These are phyloP conservation scores for Tenodera sinensis DNA, from an alignment of 2,888 invertebrate genomes.

Conservation along the genomic window DNA sequence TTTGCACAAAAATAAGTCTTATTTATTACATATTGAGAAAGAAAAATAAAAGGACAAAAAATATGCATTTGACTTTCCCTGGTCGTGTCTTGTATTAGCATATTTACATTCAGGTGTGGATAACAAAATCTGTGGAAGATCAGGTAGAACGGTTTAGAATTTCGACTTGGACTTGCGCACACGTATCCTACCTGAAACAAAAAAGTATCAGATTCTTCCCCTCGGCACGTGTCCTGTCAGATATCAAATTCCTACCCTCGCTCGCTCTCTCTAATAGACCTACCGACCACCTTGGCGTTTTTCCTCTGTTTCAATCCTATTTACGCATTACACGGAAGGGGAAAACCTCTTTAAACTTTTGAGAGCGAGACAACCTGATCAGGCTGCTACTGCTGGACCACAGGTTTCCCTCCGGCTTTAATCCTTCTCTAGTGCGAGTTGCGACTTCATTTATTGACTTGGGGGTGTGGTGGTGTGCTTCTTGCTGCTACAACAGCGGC, in stretches of 20 bases:
- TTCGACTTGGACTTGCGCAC: neutral
- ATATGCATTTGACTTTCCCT: too few relatives aligned
- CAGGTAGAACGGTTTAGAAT: neutral
- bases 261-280: neutral
- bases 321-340: neutral
- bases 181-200: neutral
- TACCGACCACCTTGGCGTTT: neutral
- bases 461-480: neutral
- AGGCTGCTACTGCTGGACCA: neutral
- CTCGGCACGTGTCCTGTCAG: neutral
- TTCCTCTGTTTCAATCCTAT: neutral
- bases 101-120: neutral
- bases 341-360: neutral
- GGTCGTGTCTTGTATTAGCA: neutral
- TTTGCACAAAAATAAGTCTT: too few relatives aligned
- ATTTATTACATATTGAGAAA: too few relatives aligned
- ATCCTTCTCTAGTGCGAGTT: neutral
- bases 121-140: too few relatives aligned
- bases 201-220: neutral
- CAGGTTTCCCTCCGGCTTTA: neutral
- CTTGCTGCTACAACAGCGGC: neutral
- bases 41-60: too few relatives aligned
- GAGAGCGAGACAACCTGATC: neutral
- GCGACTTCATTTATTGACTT: constrained; percentile 17
- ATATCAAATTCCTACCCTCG: neutral